Percentiles rank a stretch among this genome's conserved stretches.
Evolutionary conservation across 2,113 vertebrate genomes (phyloP).

Genomic region (Procavia capensis): DNA sequence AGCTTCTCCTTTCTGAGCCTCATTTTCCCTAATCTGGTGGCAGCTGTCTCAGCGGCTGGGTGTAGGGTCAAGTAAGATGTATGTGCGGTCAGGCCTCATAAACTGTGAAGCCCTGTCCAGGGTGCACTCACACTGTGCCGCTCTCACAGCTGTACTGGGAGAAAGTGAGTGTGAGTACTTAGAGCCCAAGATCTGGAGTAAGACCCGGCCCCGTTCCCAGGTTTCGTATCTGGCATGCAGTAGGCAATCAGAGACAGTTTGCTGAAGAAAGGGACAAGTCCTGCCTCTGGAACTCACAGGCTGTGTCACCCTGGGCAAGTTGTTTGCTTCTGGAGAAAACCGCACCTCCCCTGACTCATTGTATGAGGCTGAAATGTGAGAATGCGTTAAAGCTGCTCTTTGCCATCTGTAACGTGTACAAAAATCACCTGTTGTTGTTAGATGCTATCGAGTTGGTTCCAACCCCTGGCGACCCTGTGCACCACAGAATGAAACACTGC

Average conservation of each 20-base stretch:
- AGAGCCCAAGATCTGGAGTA: background rate
- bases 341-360: too few relatives aligned
- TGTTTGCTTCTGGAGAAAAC: fast-evolving
- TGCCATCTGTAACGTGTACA: background rate
- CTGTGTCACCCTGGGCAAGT: background rate
- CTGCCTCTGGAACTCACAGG: background rate
- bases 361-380: background rate
- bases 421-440: background rate
- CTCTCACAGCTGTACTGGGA: background rate
- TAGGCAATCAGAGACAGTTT: background rate
- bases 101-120: background rate
- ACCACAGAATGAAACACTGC: too few relatives aligned
- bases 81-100: background rate
- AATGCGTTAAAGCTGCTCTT: too few relatives aligned
- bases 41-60: background rate
- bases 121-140: background rate
- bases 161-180: too few relatives aligned
- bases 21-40: too few relatives aligned
- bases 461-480: too few relatives aligned
- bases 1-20: too few relatives aligned
- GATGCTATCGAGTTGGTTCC: too few relatives aligned
- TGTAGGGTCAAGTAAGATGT: background rate
- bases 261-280: background rate
- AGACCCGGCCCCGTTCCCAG: background rate
- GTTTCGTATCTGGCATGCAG: fast-evolving